Evolutionary conservation across 2,888 invertebrate species (phyloP).

Genomic region (Hydriomena furcata): DNA sequence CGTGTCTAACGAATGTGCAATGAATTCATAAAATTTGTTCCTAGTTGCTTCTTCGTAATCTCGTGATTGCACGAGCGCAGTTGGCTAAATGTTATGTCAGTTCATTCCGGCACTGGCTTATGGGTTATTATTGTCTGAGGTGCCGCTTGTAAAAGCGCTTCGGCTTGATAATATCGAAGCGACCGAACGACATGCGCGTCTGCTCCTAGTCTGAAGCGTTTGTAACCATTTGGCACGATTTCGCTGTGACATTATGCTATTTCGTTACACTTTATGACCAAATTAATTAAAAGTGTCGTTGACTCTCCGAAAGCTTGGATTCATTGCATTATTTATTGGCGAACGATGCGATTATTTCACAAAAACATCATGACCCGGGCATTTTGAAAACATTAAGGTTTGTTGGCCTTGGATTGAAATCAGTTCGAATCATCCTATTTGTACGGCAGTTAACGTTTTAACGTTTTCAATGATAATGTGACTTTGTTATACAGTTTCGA

Average conservation of each 20-base stretch:
- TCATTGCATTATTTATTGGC: constrained; percentile 16
- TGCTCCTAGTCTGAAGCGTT: constrained; percentile 49
- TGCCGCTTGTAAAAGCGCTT: constrained; percentile 23
- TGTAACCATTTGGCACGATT: constrained; percentile 46
- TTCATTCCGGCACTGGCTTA: constrained; percentile 46
- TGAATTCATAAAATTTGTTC: constrained; percentile 6
- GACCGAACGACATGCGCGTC: constrained; percentile 42
- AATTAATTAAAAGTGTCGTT: constrained; percentile 25
- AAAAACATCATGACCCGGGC: constrained; percentile 17
- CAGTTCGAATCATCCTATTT: constrained; percentile 1
- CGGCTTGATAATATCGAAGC: constrained; percentile 36
- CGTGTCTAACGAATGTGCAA: constrained; percentile 18
- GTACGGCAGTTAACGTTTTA: not conserved
- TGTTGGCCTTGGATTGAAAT: constrained; percentile 18
- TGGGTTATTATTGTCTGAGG: constrained; percentile 44
- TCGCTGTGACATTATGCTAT: constrained; percentile 33
- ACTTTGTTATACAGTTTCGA: not conserved
- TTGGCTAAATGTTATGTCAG: constrained; percentile 40
- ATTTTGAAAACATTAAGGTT: constrained; percentile 17
- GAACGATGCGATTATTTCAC: constrained; percentile 8
- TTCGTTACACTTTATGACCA: constrained; percentile 35
- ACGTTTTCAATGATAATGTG: not conserved
- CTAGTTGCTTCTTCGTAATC: constrained; percentile 10
- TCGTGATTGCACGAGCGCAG: constrained; percentile 19
- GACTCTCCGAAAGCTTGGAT: constrained; percentile 16